These are phyloP conservation scores for Phanerotoma sp. DNA, from an alignment of 2,888 invertebrate genomes.

Conservation along the genomic window DNA sequence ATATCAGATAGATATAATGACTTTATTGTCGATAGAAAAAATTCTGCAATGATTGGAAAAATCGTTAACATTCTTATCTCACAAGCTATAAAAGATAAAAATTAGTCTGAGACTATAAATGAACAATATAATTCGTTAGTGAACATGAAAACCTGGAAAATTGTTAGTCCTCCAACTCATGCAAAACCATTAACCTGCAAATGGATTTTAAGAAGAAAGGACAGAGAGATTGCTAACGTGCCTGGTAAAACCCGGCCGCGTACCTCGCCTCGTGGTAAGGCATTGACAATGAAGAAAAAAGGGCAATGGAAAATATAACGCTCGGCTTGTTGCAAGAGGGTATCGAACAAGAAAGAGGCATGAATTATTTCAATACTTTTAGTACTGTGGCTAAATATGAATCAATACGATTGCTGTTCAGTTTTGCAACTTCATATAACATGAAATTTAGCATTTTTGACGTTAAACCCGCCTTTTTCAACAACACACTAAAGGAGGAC, in stretches of 20 bases:
- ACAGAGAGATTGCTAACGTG: too few relatives aligned
- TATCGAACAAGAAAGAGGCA: conserved; percentile 39
- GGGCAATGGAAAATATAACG: conserved; percentile 34
- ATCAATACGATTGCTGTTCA: too few relatives aligned
- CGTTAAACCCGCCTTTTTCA: too few relatives aligned
- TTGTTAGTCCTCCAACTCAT: conserved; percentile 30
- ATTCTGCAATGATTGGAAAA: conserved; percentile 29
- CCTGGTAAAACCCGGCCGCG: too few relatives aligned
- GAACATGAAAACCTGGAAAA: conserved; percentile 37
- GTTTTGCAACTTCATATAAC: too few relatives aligned
- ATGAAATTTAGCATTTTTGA: too few relatives aligned
- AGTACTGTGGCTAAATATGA: too few relatives aligned
- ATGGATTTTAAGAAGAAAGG: conserved; percentile 37
- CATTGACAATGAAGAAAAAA: too few relatives aligned
- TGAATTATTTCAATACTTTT: conserved; percentile 40
- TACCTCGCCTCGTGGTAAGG: too few relatives aligned
- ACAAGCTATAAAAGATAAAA: conserved; percentile 38
- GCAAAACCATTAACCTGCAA: conserved; percentile 35
- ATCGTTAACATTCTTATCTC: conserved; percentile 32
- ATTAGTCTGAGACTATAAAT: conserved; percentile 38
- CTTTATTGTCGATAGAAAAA: neutral
- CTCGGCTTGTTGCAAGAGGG: conserved; percentile 37
- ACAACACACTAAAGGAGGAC: conserved; percentile 32
- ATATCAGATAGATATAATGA: conserved; percentile 18
- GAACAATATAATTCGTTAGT: conserved; percentile 32